Evolutionary conservation across 2,797 vertebrate species (phyloP).

Genomic region (Bryconaethiops microstoma): DNA sequence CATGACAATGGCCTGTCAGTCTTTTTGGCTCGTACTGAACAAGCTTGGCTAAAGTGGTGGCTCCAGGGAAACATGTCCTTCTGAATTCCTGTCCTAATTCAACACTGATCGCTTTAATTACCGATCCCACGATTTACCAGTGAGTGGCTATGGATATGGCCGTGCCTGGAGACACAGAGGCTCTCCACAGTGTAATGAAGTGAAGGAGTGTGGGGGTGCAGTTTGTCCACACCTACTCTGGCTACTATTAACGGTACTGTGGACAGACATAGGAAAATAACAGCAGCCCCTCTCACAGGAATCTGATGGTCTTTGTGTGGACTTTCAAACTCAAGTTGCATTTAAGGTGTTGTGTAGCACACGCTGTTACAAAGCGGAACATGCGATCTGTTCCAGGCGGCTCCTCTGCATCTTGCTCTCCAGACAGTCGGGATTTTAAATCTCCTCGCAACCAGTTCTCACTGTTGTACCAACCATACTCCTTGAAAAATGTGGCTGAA

Average conservation of each 20-base stretch:
- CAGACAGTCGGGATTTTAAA: slow-evolving; percentile 42
- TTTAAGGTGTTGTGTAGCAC: slow-evolving; percentile 46
- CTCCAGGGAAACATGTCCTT: slow-evolving; percentile 25
- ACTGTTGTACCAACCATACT: slow-evolving; percentile 38
- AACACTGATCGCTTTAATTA: slow-evolving; percentile 55
- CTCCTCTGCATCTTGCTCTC: slow-evolving; percentile 27
- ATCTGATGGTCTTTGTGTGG: slow-evolving; percentile 24
- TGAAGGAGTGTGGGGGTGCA: neutral
- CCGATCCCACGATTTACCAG: slow-evolving; percentile 48
- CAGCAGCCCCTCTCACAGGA: slow-evolving; percentile 23
- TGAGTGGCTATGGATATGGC: slow-evolving; percentile 40
- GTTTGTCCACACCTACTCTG: slow-evolving; percentile 32
- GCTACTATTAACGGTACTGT: slow-evolving; percentile 46
- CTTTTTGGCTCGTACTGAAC: slow-evolving; percentile 40
- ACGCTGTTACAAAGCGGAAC: slow-evolving; percentile 24
- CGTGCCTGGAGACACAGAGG: slow-evolving; percentile 16
- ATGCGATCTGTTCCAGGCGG: slow-evolving; percentile 38
- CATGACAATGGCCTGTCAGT: slow-evolving; percentile 52
- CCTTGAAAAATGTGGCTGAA: slow-evolving; percentile 38
- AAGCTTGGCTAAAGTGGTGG: slow-evolving; percentile 24
- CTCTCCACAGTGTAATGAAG: slow-evolving; percentile 39
- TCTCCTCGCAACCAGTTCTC: slow-evolving; percentile 39
- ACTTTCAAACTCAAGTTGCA: slow-evolving; percentile 46
- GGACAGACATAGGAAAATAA: slow-evolving; percentile 40
- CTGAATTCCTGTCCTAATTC: slow-evolving; percentile 52